These are phyloP conservation scores for Conger conger DNA, from an alignment of 2,113 vertebrate genomes.

Conservation along the genomic window DNA sequence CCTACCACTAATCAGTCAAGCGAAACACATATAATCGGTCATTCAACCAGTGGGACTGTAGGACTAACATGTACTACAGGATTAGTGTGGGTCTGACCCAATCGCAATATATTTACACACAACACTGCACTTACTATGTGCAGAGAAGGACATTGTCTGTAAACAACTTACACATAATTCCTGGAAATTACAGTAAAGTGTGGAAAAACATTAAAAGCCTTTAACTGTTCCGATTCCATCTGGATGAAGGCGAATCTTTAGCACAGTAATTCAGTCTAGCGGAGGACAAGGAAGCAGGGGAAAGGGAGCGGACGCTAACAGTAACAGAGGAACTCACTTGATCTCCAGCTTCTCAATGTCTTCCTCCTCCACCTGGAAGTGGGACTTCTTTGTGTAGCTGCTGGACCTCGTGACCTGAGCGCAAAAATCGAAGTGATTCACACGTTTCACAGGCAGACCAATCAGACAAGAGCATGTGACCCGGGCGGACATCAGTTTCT, in stretches of 20 bases:
- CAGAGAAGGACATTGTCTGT: neutral
- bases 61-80: neutral
- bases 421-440: neutral
- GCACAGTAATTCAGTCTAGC: neutral
- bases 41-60: neutral
- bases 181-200: neutral
- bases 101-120: neutral
- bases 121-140: neutral
- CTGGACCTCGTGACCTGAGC: slow-evolving; percentile 87
- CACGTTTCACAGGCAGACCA: neutral
- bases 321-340: slow-evolving; percentile 75
- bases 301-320: neutral
- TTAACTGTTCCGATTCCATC: neutral
- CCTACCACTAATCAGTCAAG: neutral
- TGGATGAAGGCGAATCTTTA: neutral
- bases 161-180: neutral
- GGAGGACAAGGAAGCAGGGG: neutral
- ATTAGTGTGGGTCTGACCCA: neutral
- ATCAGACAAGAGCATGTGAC: neutral
- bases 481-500: neutral
- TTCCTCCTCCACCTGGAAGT: slow-evolving; percentile 96
- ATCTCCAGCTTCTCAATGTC: slow-evolving; percentile 98
- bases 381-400: slow-evolving; percentile 92
- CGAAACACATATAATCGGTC: neutral
- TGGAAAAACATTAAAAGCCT: neutral